Percentiles rank a stretch among this genome's conserved stretches.
Conservation (phyloP, 2,888 invertebrate genomes). For the Embidobia sp. region DNA sequence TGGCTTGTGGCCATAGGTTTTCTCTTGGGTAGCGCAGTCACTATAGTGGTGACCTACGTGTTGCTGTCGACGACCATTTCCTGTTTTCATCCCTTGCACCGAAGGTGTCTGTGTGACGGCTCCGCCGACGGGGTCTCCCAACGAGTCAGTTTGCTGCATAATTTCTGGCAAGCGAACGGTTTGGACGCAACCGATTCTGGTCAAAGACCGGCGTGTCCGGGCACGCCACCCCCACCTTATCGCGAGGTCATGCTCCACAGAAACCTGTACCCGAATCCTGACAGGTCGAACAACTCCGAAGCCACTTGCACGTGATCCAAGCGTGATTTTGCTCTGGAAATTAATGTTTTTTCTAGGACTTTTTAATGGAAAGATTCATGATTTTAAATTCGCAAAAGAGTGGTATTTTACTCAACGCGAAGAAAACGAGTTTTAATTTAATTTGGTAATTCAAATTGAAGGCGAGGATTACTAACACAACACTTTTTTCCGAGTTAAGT, state of each 20-base stretch:
- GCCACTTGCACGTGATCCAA: constrained; percentile 38
- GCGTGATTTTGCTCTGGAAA: constrained; percentile 43
- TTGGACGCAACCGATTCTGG: constrained; percentile 36
- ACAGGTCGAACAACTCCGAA: constrained; percentile 2
- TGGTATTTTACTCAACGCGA: too few relatives aligned
- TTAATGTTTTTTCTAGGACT: constrained; percentile 1
- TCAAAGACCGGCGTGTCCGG: constrained; percentile 71
- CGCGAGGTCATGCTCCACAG: constrained; percentile 75
- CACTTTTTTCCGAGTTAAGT: too few relatives aligned
- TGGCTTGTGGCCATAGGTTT: constrained; percentile 74
- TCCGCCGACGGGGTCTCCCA: constrained; percentile 65
- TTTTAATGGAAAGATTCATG: too few relatives aligned
- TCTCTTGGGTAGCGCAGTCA: constrained; percentile 71
- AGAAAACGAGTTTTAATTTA: too few relatives aligned
- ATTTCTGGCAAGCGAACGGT: constrained; percentile 67
- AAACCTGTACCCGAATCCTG: constrained; percentile 65
- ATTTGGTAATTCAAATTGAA: too few relatives aligned
- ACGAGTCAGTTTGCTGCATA: constrained; percentile 70
- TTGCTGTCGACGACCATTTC: constrained; percentile 69
- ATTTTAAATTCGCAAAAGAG: too few relatives aligned
- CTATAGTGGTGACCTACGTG: constrained; percentile 72
- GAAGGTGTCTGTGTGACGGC: constrained; percentile 36
- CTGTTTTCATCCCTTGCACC: constrained; percentile 64
- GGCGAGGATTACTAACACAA: too few relatives aligned
- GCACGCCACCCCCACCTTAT: constrained; percentile 78